Conservation (phyloP, 2,113 vertebrate species). For the Halichoeres trimaculatus region DNA sequence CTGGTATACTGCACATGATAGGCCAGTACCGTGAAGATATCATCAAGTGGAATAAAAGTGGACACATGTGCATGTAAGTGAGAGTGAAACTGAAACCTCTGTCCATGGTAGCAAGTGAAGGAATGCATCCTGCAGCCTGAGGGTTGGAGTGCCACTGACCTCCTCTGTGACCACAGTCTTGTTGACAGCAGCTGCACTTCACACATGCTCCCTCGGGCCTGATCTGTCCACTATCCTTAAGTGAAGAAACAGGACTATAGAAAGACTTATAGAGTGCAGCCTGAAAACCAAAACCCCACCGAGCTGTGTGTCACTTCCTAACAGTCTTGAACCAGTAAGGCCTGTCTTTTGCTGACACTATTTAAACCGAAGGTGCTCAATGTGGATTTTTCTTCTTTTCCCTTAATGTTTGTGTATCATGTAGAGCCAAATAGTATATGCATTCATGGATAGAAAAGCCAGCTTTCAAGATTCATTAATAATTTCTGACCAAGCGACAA, state of each 20-base stretch:
- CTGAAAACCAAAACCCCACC: slow-evolving; percentile 21
- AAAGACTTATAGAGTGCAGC: slow-evolving; percentile 37
- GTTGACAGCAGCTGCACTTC: slow-evolving; percentile 75
- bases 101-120: slow-evolving; percentile 46
- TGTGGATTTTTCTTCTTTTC: neutral
- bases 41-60: neutral
- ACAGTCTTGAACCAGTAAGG: slow-evolving; percentile 25
- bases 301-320: slow-evolving; percentile 32
- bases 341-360: slow-evolving; percentile 13
- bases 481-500: slow-evolving; percentile 19
- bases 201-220: slow-evolving; percentile 54
- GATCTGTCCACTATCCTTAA: slow-evolving; percentile 61
- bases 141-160: slow-evolving; percentile 56
- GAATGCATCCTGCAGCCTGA: slow-evolving; percentile 35
- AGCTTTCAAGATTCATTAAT: slow-evolving; percentile 25
- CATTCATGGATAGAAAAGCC: slow-evolving; percentile 12
- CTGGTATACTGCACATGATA: neutral
- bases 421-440: slow-evolving; percentile 3
- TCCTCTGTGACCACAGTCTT: slow-evolving; percentile 64
- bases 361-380: slow-evolving; percentile 47
- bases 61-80: slow-evolving; percentile 21
- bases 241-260: slow-evolving; percentile 57
- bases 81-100: slow-evolving; percentile 38
- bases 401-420: slow-evolving; percentile 14
- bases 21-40: neutral